Evolutionary conservation across 2,888 invertebrate genomes (phyloP), one percentile per base, ranked within the genome.

Genomic region (Eupsilia transversa): DNA sequence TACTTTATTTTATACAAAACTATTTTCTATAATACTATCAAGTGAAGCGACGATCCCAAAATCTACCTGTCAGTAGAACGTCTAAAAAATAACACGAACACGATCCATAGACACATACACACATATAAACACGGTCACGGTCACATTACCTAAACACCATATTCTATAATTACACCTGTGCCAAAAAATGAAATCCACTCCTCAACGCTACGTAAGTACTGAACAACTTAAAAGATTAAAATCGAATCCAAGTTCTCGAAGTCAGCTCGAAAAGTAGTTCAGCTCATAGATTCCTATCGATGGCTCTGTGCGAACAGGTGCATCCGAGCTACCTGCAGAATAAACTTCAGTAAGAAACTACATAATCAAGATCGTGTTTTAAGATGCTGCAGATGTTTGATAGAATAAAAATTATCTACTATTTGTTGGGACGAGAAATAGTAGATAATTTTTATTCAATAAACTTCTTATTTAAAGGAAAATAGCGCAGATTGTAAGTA

Each of bases 241-340:
- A 84, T 70, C 57, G 41, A 66, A 74, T 79, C 27, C 41, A 76
- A 74, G 70, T 80, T 86, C 20, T 7, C 5, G 27, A 74, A 83
- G 68, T 83, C 72, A 63, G 71, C 61, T 54, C 12, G 38, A 61
- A 70, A 74, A 77, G 67, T 67, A 72, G 68, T 70, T 80, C 38
- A 63, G 49, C 30, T 84, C 76, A 59, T 46, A 79, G 74, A 84
- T 80, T 64, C 43, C 14, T 79, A 86, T 86, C 80, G 69, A 80
- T 61, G 66, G 68, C 68, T 72, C n/a, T 30, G n/a, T 41, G 61
- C 52, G 54, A 74, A 80, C 84, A 81, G 79, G 83, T 82, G 83
- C 86, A 82, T 74, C 52, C 61, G 20, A 79, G 74, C 46, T 33
- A 74, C 77, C 56, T 77, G 27, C 61, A 54, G 57, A 84, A 81